Evolutionary conservation across 1,140 invertebrate genomes (phyloP).

Genomic region (Drosophila orena): DNA sequence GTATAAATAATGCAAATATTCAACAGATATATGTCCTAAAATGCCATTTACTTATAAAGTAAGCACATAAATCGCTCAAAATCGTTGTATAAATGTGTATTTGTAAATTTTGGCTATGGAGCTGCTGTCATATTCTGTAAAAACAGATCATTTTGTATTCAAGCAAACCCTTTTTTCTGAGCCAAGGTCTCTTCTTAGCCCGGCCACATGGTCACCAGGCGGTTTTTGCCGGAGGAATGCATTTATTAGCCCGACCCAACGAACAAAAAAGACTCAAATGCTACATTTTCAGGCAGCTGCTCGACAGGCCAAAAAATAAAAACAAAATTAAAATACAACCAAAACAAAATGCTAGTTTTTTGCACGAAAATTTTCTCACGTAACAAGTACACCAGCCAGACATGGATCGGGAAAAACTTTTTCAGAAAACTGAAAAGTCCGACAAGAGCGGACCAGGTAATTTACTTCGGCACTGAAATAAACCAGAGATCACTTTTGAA

Average conservation of each 20-base stretch:
- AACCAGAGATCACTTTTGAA: background rate
- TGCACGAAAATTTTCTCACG: constrained; percentile 75
- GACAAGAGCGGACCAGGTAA: constrained; percentile 55
- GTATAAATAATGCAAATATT: background rate
- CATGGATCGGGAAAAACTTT: constrained; percentile 52
- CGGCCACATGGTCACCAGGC: constrained; percentile 53
- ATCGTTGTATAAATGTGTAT: background rate
- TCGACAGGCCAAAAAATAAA: constrained; percentile 19
- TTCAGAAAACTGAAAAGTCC: constrained; percentile 32
- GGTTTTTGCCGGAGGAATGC: constrained; percentile 59
- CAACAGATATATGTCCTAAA: background rate
- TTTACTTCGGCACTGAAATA: constrained; percentile 34
- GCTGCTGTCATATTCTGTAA: no score
- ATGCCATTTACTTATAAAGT: no score
- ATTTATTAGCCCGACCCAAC: constrained; percentile 37
- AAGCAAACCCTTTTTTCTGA: constrained; percentile 46
- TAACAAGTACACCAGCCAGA: constrained; percentile 70
- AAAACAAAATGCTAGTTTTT: constrained; percentile 62
- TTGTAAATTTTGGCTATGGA: background rate
- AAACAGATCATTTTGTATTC: no score
- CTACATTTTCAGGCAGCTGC: constrained; percentile 63
- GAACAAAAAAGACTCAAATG: constrained; percentile 53
- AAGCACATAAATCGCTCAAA: background rate
- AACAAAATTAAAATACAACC: constrained; percentile 38
- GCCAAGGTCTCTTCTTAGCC: constrained; percentile 51